These are phyloP conservation scores for Periplaneta americana DNA, from an alignment of 1,140 invertebrate genomes.

Conservation along the genomic window DNA sequence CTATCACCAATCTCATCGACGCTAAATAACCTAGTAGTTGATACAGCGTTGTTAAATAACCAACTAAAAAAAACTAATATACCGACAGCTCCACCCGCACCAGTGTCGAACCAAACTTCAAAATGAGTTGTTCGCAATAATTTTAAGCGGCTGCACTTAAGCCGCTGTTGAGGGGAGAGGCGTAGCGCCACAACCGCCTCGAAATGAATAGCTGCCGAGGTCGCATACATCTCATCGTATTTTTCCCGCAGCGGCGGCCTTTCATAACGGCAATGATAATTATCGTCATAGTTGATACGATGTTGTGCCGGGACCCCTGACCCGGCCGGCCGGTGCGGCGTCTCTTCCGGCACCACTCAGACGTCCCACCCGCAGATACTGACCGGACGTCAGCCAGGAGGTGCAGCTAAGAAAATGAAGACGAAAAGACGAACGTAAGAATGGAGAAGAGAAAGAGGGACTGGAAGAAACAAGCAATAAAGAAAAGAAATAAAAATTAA, in stretches of 20 bases:
- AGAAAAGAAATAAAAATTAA: background rate
- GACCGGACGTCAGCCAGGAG: background rate
- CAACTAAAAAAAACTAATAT: too few relatives aligned
- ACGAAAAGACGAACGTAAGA: background rate
- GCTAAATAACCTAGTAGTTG: too few relatives aligned
- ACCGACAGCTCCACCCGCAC: too few relatives aligned
- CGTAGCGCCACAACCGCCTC: background rate
- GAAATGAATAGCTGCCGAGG: background rate
- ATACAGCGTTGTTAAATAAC: too few relatives aligned
- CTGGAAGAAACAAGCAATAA: background rate
- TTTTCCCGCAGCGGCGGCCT: background rate
- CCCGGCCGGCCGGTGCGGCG: too few relatives aligned
- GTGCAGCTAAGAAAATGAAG: background rate
- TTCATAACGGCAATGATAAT: background rate
- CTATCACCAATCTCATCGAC: too few relatives aligned
- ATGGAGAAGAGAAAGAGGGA: background rate
- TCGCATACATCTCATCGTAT: background rate
- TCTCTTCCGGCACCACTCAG: background rate
- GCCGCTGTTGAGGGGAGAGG: too few relatives aligned
- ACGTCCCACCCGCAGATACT: background rate
- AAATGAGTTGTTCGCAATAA: too few relatives aligned
- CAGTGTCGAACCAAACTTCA: too few relatives aligned
- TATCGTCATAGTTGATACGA: too few relatives aligned
- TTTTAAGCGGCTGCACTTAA: too few relatives aligned
- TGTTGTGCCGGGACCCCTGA: too few relatives aligned